Conservation (phyloP, 2,797 vertebrate genomes). For the Coranthus polyacanthus region DNA sequence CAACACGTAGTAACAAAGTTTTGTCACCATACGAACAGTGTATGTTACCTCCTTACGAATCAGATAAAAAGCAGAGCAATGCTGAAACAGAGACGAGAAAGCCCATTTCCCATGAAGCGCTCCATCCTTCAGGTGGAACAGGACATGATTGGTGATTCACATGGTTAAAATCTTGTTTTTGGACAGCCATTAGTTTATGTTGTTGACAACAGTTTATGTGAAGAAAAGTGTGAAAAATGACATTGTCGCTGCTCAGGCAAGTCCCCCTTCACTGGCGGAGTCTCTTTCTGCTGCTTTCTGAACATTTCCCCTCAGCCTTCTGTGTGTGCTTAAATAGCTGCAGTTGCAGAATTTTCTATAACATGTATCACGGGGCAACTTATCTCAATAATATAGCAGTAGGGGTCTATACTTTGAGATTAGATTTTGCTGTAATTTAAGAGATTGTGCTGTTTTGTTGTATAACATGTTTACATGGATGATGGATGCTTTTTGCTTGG, state of each 20-base stretch:
- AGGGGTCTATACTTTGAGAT: neutral
- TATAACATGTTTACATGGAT: conserved; percentile 29
- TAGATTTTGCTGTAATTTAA: conserved; percentile 9
- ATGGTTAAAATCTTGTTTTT: conserved; percentile 8
- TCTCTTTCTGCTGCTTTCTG: neutral
- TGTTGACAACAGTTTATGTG: conserved; percentile 12
- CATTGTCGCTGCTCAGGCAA: neutral
- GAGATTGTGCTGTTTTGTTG: conserved; percentile 21
- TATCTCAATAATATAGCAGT: neutral
- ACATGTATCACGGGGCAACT: neutral
- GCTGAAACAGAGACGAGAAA: neutral
- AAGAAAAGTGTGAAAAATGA: conserved; percentile 9
- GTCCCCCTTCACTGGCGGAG: neutral
- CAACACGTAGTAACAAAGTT: too few relatives aligned
- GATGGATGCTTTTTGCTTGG: conserved; percentile 39
- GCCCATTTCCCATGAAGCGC: neutral
- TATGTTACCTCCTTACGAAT: neutral
- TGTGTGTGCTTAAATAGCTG: conserved; percentile 1
- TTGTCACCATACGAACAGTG: too few relatives aligned
- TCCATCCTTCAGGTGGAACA: neutral
- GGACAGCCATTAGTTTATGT: conserved; percentile 8
- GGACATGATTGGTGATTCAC: conserved; percentile 12
- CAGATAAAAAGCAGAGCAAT: neutral
- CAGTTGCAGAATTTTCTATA: conserved; percentile 17
- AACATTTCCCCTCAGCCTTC: neutral